Evolutionary conservation across 2,888 invertebrate genomes (phyloP), one percentile per base, ranked within the genome.

Genomic region (Synergus umbraculus): DNA sequence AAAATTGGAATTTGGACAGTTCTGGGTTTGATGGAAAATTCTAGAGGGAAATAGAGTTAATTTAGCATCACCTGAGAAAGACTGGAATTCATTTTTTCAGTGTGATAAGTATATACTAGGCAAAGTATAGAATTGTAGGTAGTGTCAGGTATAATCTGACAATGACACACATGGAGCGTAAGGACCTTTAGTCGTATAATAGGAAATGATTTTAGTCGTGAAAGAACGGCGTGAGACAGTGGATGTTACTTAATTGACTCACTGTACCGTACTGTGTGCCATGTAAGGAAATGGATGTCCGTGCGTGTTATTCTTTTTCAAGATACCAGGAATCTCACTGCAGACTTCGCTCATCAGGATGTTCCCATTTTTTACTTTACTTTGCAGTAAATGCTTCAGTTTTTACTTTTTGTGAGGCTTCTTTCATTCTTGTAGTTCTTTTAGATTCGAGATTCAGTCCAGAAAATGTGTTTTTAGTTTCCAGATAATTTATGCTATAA

Each of bases 231-330:
- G 22, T 60, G 60, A 60, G 60, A 60, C 22, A 12, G 22, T 29
- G 1, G 60, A 60, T 60, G 60, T 60, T 60, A 60, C 60, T 60
- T 60, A 60, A 60, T 60, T 60, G 60, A 12, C 60, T 60, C 60
- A 60, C 60, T 60, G 60, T 60, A 60, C 60, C 60, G 60, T 60
- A 60, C 60, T 60, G 22, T 60, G 60, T 60, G 22, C 60, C 60
- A 29, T 60, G 60, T 60, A 60, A 60, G 60, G 60, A 60, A 29
- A 60, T 60, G 22, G 60, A 60, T 4, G 60, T 29, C 60, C 60
- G 29, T 60, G 22, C 60, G 60, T 60, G 60, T 60, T 22, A 29
- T 60, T 60, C 60, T 60, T 60, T 60, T 60, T 60, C 60, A 60
- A 60, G 60, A 60, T 60, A 18, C 22, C 22, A 22, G 22, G 60